Percentiles rank a stretch among this genome's conserved stretches.
These are phyloP conservation scores for Philaenus spumarius DNA, from an alignment of 1,140 invertebrate genomes.

Conservation along the genomic window DNA sequence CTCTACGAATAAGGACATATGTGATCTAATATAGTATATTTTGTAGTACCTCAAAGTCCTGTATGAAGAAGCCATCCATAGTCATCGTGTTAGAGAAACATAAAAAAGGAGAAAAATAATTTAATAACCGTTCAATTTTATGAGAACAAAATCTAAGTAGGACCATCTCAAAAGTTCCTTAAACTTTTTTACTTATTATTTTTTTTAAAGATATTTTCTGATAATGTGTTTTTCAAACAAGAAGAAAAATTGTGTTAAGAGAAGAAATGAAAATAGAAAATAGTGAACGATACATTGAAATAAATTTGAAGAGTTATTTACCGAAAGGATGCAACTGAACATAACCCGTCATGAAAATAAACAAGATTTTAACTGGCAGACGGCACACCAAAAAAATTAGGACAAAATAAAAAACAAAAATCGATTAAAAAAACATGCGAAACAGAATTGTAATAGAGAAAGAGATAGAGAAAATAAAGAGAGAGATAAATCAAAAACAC, in stretches of 20 bases:
- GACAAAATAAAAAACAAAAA: conserved; percentile 19
- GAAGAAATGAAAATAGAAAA: conserved; percentile 1
- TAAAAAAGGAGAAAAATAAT: conserved; percentile 43
- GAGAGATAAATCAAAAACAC: conserved; percentile 34
- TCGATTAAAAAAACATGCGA: conserved; percentile 19
- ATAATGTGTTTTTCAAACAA: conserved; percentile 4
- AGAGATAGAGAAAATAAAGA: conserved; percentile 28
- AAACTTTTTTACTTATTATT: conserved; percentile 49
- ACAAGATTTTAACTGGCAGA: conserved; percentile 5
- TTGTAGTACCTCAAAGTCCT: conserved; percentile 65
- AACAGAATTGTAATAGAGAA: conserved; percentile 20
- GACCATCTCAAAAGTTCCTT: conserved; percentile 97
- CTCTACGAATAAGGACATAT: conserved; percentile 21
- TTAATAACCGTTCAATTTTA: too few species aligned
- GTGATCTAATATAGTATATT: conserved; percentile 33
- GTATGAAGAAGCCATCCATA: conserved; percentile 45
- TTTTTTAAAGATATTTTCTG: conserved; percentile 16
- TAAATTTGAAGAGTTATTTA: conserved; percentile 3
- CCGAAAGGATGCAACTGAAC: conserved; percentile 9
- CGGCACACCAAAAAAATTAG: conserved; percentile 14
- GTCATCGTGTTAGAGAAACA: conserved; percentile 45
- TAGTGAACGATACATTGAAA: conserved; percentile 15
- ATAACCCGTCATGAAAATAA: conserved; percentile 4
- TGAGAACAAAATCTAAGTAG: conserved; percentile 31
- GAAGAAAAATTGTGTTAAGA: background rate